Percentiles rank a stretch among this genome's conserved stretches.
Conservation (phyloP, 2,797 vertebrate species). For the Allobates femoralis region DNA sequence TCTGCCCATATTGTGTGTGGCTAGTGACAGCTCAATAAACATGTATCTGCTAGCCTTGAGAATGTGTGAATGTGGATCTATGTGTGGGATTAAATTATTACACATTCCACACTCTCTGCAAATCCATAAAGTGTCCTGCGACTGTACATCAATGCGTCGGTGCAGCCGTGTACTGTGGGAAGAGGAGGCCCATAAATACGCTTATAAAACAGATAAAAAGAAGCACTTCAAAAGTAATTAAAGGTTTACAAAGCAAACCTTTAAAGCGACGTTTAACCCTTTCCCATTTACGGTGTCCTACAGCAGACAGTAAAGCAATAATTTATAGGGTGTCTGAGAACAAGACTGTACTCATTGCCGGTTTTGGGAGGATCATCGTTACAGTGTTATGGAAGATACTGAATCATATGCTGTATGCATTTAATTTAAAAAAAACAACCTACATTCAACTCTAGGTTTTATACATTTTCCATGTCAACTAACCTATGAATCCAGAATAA, state of each 20-base stretch:
- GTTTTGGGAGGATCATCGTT: not conserved
- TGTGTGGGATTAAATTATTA: constrained; percentile 47
- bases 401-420: not conserved
- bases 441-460: not conserved
- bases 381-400: not conserved
- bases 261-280: constrained; percentile 15
- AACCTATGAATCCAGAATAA: not conserved
- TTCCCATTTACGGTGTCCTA: not conserved
- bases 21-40: constrained; percentile 67
- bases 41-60: constrained; percentile 59
- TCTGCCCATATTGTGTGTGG: constrained; percentile 61
- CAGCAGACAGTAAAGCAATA: constrained; percentile 6
- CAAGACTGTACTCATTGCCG: constrained; percentile 4
- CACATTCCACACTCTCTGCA: constrained; percentile 43
- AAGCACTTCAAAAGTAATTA: constrained; percentile 55
- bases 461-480: not conserved
- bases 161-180: constrained; percentile 27
- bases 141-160: constrained; percentile 31
- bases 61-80: constrained; percentile 50
- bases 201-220: constrained; percentile 46
- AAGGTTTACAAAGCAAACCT: constrained; percentile 42
- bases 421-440: not conserved
- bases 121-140: constrained; percentile 45
- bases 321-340: constrained; percentile 39
- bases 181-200: constrained; percentile 31